Evolutionary conservation across 2,797 vertebrate species (phyloP), one percentile per base, ranked within the genome.

Genomic region (Erpetoichthys calabaricus): DNA sequence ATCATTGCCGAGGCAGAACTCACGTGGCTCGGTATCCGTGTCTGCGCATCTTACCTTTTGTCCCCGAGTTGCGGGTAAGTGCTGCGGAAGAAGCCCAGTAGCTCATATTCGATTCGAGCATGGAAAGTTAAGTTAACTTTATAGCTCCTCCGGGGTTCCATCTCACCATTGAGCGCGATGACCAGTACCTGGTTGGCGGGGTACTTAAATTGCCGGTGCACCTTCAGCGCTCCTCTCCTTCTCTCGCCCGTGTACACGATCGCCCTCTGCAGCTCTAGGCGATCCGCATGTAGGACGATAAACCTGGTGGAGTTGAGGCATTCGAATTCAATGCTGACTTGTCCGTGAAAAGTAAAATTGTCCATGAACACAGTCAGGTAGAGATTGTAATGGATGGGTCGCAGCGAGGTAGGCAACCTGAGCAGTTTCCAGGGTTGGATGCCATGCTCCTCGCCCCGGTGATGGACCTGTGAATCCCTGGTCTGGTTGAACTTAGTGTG

Each of bases 321-420:
- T 73, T 89, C 89, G 58, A 98, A 74, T 78, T 94, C 89, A 53
- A 98, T 84, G 81, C 89, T 91, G 68, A 94, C 84, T 65, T 93
- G 90, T 4, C 93, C 94, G 3, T 87, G 84, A 78, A 95, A 97
- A 74, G 92, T 97, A 79, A 97, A 97, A 86, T 96, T 97, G 72
- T 95, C 91, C 92, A 98, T 91, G 82, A 87, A 80, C 63, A 84
- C 87, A n/a, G 76, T 80, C 59, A 97, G 81, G 75, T 80, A 80
- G 65, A 97, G 81, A 73, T 96, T 92, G 63, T 98, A 98, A 78
- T 98, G 92, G 2, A 91, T 81, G 1, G 94, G 94, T 59, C 87
- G 81, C 62, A 94, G 60, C 3, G 87, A 73, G 3, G 80, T 80
- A 0, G 91, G 87, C 42, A 97, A 72, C 61, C 92, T 80, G 8